Evolutionary conservation across 1,140 invertebrate species (phyloP).

Genomic region (Acyrthosiphon pisum): DNA sequence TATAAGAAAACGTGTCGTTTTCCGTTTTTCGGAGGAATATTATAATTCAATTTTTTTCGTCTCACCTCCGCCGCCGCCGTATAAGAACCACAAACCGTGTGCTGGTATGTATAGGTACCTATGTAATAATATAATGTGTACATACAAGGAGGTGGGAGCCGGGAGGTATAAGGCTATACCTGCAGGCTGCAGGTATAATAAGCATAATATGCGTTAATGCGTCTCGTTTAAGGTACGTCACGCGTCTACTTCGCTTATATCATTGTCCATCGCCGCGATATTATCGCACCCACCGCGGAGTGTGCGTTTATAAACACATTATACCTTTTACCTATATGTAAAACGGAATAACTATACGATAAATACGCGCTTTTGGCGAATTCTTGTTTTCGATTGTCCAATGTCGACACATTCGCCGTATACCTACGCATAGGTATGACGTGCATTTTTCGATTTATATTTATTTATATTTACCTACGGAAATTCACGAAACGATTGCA

Average conservation of each 20-base stretch:
- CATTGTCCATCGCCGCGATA: not conserved
- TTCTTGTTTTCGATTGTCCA: not conserved
- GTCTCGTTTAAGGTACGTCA: not conserved
- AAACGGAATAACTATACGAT: not conserved
- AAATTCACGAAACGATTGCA: not conserved
- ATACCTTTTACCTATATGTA: not conserved
- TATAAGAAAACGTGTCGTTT: slow-evolving; percentile 53
- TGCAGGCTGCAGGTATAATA: not conserved
- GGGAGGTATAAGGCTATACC: not conserved
- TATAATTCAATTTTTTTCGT: not conserved
- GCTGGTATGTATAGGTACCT: not conserved
- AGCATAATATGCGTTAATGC: slow-evolving; percentile 24
- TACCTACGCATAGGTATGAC: too few relatives aligned
- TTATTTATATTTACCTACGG: too few relatives aligned
- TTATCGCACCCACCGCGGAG: not conserved
- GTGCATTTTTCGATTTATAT: too few relatives aligned
- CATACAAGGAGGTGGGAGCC: not conserved
- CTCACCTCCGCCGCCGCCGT: too few relatives aligned
- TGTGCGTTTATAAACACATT: not conserved
- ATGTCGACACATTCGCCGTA: too few relatives aligned
- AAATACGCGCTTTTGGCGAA: not conserved
- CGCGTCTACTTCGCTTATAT: not conserved
- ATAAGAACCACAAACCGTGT: not conserved
- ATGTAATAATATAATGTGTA: not conserved
- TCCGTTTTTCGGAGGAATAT: slow-evolving; percentile 34